Conservation (phyloP, 2,888 invertebrate genomes). For the Dynastes maya region DNA sequence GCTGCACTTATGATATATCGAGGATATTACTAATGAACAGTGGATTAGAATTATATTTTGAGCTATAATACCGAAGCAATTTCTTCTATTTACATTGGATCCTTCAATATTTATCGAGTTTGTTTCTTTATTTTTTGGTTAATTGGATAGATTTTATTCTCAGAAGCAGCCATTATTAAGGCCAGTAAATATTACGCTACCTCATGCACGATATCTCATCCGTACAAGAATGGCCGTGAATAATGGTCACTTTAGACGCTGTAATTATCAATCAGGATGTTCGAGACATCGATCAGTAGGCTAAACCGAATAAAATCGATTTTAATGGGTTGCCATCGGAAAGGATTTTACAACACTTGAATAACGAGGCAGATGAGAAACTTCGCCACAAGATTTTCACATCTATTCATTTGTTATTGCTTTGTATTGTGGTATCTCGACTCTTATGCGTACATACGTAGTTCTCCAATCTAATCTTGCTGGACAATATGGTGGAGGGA, state of each 20-base stretch:
- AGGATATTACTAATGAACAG: too few species aligned
- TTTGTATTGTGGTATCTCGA: constrained; percentile 29
- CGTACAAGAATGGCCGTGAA: constrained; percentile 44
- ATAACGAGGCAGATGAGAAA: constrained; percentile 49
- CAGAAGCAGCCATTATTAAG: constrained; percentile 44
- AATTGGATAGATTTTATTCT: constrained; percentile 48
- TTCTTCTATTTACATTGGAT: constrained; percentile 20
- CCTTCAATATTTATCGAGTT: constrained; percentile 27
- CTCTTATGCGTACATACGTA: neutral
- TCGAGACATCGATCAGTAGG: constrained; percentile 44
- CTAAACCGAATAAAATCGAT: constrained; percentile 50
- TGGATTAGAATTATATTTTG: neutral
- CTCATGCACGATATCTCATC: constrained; percentile 44
- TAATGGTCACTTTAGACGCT: constrained; percentile 49
- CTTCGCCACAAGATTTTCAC: constrained; percentile 45
- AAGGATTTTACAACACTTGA: constrained; percentile 37
- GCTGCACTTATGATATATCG: too few species aligned
- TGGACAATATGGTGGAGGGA: neutral
- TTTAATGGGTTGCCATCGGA: constrained; percentile 48
- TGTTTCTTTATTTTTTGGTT: constrained; percentile 45
- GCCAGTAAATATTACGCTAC: constrained; percentile 41
- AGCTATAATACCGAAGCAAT: neutral
- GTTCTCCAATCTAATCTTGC: neutral
- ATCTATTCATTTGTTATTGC: constrained; percentile 31
- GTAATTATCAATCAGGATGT: constrained; percentile 49